phyloP scores from a whole-genome alignment of 2,797 vertebrate genomes.

The Macropus fuliginosus region DNA sequence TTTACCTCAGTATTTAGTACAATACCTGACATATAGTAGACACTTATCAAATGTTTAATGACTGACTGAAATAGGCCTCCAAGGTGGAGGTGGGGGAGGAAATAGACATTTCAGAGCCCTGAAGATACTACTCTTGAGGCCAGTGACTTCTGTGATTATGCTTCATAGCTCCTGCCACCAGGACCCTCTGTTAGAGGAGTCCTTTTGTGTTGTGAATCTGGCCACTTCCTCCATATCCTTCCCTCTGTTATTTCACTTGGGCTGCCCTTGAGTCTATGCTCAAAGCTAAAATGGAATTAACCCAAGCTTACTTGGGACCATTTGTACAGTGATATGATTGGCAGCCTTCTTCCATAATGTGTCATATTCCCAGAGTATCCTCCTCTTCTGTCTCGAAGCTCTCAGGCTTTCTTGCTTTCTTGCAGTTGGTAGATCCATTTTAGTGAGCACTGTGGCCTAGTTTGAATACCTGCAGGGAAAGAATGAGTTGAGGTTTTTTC shows the following conservation, averaged over 20 bases:
- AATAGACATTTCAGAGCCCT: neutral
- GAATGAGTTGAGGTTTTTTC: neutral
- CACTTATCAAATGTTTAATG: neutral
- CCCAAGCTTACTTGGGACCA: too few species aligned
- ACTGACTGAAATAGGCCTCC: neutral
- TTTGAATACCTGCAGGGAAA: neutral
- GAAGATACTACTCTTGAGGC: neutral
- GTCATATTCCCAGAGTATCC: neutral
- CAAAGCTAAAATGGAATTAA: neutral
- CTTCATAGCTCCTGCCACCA: neutral
- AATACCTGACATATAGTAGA: neutral
- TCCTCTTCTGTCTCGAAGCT: neutral
- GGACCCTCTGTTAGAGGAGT: slow-evolving; percentile 28
- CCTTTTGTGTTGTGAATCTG: neutral
- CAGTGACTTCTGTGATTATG: neutral
- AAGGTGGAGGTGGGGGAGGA: neutral
- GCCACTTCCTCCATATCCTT: slow-evolving; percentile 38
- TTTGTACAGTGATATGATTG: neutral
- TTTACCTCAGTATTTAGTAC: neutral
- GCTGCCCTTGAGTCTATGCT: neutral
- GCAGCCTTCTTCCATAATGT: neutral
- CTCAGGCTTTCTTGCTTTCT: neutral
- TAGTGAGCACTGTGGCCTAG: rapidly evolving
- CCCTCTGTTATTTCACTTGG: neutral
- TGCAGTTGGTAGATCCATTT: neutral